Conservation (phyloP, 2,797 vertebrate genomes). For the Enteromius anoplus region DNA sequence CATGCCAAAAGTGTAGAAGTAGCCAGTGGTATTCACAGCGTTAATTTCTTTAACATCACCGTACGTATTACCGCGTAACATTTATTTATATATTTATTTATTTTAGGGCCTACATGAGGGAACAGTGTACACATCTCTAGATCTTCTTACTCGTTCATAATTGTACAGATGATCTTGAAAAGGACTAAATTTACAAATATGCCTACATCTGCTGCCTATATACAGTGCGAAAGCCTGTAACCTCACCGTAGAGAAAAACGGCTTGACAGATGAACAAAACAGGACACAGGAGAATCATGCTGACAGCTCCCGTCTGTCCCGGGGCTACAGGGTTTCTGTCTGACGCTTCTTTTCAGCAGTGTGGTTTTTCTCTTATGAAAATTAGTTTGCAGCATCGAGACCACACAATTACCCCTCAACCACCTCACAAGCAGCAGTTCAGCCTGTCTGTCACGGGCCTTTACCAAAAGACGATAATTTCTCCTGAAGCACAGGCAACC, state of each 20-base stretch:
- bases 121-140: neutral
- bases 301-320: conserved; percentile 52
- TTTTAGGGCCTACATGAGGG: neutral
- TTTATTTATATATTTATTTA: no score
- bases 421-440: conserved; percentile 57
- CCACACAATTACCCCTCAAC: conserved; percentile 60
- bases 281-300: conserved; percentile 41
- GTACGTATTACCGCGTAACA: neutral
- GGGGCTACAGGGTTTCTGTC: conserved; percentile 39
- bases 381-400: conserved; percentile 56
- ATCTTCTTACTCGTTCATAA: neutral
- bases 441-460: conserved; percentile 53
- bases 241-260: neutral
- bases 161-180: neutral
- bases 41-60: neutral
- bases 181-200: neutral
- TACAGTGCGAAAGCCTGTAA: conserved; percentile 1
- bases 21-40: no score
- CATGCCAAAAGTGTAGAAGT: neutral
- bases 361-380: conserved; percentile 55
- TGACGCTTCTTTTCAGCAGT: conserved; percentile 52
- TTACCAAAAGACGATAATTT: conserved; percentile 50
- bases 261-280: conserved; percentile 50
- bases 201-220: conserved; percentile 8
- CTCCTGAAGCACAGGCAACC: conserved; percentile 13